A percentile compares a stretch with the other conserved stretches of the same genome.
Conservation (phyloP, 2,113 vertebrate species). For the Illadopsis cleaveri region DNA sequence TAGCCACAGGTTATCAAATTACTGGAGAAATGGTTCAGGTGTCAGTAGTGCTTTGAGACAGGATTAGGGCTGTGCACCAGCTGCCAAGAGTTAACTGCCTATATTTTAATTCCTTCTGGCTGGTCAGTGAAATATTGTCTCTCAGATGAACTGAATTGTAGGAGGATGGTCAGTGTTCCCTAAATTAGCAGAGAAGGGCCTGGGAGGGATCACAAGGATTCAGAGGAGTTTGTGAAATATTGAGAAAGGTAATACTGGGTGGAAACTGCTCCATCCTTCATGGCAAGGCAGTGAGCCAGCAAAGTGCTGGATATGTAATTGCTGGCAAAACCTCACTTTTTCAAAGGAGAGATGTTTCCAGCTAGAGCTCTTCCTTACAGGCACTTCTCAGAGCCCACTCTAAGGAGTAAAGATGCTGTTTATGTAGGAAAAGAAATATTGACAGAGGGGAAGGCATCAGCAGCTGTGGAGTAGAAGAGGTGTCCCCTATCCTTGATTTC, state of each 20-base stretch:
- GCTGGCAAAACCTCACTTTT: background rate
- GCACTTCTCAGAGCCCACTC: background rate
- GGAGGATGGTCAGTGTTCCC: background rate
- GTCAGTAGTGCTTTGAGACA: background rate
- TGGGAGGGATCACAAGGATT: background rate
- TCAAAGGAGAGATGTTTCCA: background rate
- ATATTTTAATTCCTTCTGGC: background rate
- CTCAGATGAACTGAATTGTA: background rate
- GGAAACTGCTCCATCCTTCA: background rate
- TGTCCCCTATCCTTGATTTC: background rate
- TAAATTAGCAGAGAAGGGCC: background rate
- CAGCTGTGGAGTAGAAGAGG: background rate
- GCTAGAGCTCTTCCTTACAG: background rate
- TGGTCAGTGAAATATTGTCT: background rate
- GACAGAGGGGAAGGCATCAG: background rate
- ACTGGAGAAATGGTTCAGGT: background rate
- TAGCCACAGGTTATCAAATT: background rate
- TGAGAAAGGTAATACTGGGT: background rate
- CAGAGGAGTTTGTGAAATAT: background rate
- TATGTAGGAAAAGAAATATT: background rate
- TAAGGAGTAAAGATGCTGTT: background rate
- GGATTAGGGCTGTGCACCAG: background rate
- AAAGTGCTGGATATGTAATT: background rate
- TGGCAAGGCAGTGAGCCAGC: background rate
- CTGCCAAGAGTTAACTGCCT: background rate